A percentile compares a stretch with the other conserved stretches of the same genome.
phyloP scores from a whole-genome alignment of 2,113 vertebrate genomes.

The Erythrocercus mccallii region DNA sequence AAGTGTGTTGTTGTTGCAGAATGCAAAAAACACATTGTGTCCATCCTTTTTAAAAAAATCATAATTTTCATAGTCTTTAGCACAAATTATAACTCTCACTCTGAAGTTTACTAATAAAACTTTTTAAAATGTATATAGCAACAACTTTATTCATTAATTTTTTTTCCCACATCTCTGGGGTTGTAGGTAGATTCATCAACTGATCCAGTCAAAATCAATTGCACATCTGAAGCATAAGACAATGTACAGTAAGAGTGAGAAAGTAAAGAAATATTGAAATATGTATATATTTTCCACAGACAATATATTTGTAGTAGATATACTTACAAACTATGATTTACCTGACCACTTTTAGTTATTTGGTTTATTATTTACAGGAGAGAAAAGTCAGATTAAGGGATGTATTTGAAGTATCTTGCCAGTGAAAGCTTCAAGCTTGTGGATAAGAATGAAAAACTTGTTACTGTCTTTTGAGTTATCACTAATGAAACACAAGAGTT shows the following conservation, averaged over 20 bases:
- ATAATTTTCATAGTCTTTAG: not conserved
- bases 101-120: not conserved
- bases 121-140: not conserved
- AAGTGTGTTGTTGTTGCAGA: not conserved
- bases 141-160: not conserved
- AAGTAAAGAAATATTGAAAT: not conserved
- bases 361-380: not conserved
- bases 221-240: not conserved
- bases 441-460: not conserved
- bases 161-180: not conserved
- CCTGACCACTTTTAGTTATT: not conserved
- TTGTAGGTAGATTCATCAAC: not conserved
- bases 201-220: not conserved
- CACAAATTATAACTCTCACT: not conserved
- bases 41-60: not conserved
- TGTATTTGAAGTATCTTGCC: not conserved
- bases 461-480: not conserved
- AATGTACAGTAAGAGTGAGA: not conserved
- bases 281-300: not conserved
- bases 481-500: not conserved
- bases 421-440: not conserved
- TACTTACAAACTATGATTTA: not conserved
- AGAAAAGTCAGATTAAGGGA: not conserved
- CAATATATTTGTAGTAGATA: not conserved
- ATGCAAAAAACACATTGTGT: not conserved